phyloP scores from a whole-genome alignment of 2,888 invertebrate genomes.

The Xylophagus ater region DNA sequence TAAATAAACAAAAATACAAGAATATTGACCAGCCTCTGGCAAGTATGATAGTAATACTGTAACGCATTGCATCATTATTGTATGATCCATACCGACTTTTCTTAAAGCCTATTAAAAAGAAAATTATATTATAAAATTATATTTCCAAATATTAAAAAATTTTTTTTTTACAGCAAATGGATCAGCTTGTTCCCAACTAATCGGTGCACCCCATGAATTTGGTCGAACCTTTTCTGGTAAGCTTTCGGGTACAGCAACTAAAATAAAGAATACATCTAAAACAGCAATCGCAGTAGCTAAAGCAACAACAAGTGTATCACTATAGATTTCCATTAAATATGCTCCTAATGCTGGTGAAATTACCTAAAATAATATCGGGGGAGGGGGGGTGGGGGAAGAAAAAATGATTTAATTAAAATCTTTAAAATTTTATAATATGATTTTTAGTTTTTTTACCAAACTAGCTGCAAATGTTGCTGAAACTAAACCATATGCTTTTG shows the following conservation, averaged over 20 bases:
- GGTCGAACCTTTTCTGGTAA: conserved; percentile 84
- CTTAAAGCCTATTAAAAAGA: conserved; percentile 49
- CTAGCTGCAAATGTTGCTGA: conserved; percentile 99
- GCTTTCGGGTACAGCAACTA: conserved; percentile 97
- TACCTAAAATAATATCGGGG: too few species aligned
- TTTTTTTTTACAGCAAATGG: conserved; percentile 67
- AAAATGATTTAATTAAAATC: conserved; percentile 1
- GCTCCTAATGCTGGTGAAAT: conserved; percentile 95
- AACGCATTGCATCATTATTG: conserved; percentile 91
- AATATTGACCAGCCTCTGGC: conserved; percentile 98
- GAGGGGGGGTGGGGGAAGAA: too few species aligned
- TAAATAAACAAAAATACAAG: conserved; percentile 98
- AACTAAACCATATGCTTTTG: conserved; percentile 92
- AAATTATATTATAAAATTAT: not conserved
- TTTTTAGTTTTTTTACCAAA: conserved; percentile 47
- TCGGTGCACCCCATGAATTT: conserved; percentile 72
- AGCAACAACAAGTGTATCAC: conserved; percentile 78
- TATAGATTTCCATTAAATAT: conserved; percentile 75
- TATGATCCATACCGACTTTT: conserved; percentile 89
- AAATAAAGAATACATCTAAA: conserved; percentile 94
- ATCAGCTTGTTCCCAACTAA: conserved; percentile 97
- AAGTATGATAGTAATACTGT: conserved; percentile 96
- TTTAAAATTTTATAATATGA: not conserved
- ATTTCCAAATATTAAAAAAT: not conserved
- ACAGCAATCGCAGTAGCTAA: conserved; percentile 92